phyloP scores from a whole-genome alignment of 2,888 invertebrate genomes.

The Dastarcus helophoroides region DNA sequence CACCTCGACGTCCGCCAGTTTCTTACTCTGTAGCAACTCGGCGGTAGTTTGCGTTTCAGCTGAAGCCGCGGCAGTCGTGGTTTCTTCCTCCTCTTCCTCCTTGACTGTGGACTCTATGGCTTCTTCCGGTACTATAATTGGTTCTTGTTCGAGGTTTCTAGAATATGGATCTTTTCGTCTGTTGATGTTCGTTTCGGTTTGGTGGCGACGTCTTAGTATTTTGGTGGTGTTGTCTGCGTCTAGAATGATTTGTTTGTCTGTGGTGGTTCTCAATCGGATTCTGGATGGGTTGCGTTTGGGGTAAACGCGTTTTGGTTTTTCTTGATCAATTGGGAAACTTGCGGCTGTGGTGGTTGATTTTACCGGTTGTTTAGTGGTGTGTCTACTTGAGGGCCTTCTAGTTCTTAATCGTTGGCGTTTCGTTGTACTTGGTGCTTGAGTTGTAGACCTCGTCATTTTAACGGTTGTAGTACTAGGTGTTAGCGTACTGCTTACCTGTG shows the following conservation, averaged over 20 bases:
- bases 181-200: constrained; percentile 4
- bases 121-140: constrained; percentile 9
- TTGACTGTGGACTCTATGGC: constrained; percentile 6
- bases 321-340: constrained; percentile 3
- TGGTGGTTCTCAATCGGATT: constrained; percentile 17
- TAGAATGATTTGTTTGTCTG: constrained; percentile 9
- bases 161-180: no score
- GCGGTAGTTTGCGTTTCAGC: not conserved
- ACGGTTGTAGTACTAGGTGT: constrained; percentile 10
- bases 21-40: constrained; percentile 1
- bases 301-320: constrained; percentile 22
- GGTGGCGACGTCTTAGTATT: constrained; percentile 17
- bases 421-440: constrained; percentile 9
- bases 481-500: constrained; percentile 4
- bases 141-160: not conserved
- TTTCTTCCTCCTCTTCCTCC: constrained; percentile 9
- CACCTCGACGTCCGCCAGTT: constrained; percentile 16
- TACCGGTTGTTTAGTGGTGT: constrained; percentile 10
- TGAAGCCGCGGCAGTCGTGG: not conserved
- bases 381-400: constrained; percentile 13
- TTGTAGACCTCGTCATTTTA: constrained; percentile 11
- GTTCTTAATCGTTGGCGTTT: constrained; percentile 11
- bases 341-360: constrained; percentile 13
- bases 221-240: constrained; percentile 16
- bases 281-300: constrained; percentile 22